Base-by-base conservation (phyloP, 2,113 vertebrate species). In the Dromiciops gliroides region DNA sequence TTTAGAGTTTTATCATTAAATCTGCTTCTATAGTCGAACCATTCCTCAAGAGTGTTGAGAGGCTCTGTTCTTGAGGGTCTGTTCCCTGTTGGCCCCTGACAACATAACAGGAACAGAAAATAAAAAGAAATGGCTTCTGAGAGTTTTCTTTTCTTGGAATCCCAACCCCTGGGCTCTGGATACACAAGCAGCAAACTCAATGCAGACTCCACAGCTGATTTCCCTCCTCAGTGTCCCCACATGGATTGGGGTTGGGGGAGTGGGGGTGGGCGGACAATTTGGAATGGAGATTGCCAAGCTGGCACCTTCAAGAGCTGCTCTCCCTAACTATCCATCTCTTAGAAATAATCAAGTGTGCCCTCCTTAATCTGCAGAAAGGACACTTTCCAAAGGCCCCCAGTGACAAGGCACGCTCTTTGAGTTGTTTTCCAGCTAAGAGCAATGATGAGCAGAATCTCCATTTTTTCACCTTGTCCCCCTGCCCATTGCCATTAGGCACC, bases 1-100 rank as follows among this genome's bases (percentile, higher is more conserved):
- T 96, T 96, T 98, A 98, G 98, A 97, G 97, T 96, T 96, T 97
- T 95, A 50, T 96, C 95, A 97, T 98, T 97, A 92, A 98, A 93
- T 96, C 95, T 91, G 88, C 97, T 98, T 98, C 94, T 97, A 96
- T 89, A 97, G 92, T 95, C 97, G 98, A 97, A 97, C 93, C 97
- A 96, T 96, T 97, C 95, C 97, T 95, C 93, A 75, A 24, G 93
- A 94, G 50, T 93, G 96, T 93, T 93, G 94, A 91, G 89, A 93
- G 91, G 93, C 96, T 94, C 56, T 95, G 94, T 93, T 94, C 26
- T 19, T 92, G 93, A 95, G 95, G 89, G 89, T 90, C 95, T 92
- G 50, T 83, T n/a, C n/a, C 91, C 92, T 75, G 91, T 49, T 8
- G 22, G 89, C 92, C 95, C 89, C 97, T 90, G 95, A 97, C 88